Conservation (phyloP, 1,140 invertebrate species). For the Campoletis sonorensis region DNA sequence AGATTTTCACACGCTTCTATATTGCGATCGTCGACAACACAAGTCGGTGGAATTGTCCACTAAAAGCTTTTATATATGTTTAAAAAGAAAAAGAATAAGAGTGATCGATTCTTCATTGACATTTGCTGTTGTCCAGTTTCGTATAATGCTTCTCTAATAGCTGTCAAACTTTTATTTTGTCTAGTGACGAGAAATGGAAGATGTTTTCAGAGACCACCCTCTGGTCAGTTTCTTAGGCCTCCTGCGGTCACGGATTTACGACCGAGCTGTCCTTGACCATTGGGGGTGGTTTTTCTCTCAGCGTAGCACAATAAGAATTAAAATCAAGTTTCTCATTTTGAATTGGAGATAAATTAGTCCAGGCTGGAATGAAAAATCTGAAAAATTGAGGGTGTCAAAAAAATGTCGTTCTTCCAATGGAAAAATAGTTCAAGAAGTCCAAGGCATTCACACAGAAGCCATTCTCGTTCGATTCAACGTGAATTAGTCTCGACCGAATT, state of each 20-base stretch:
- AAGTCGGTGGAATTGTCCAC: not conserved
- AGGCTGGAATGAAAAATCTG: not conserved
- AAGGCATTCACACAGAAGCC: not conserved
- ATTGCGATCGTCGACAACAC: not conserved
- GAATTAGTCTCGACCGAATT: not conserved
- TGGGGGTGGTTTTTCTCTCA: not conserved
- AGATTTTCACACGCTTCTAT: conserved; percentile 3
- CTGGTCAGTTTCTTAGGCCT: not conserved
- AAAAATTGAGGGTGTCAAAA: not conserved
- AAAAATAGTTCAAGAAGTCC: not conserved
- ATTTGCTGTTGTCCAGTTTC: not conserved
- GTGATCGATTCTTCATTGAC: conserved; percentile 7
- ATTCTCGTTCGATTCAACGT: not conserved
- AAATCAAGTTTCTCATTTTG: not conserved
- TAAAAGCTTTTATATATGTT: not conserved
- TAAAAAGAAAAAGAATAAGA: not conserved
- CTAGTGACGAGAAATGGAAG: not conserved
- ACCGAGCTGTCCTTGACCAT: not conserved
- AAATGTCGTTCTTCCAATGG: not conserved
- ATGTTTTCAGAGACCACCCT: conserved; percentile 2
- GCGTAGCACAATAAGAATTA: not conserved
- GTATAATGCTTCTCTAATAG: conserved; percentile 13
- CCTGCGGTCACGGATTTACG: not conserved
- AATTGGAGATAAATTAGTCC: not conserved
- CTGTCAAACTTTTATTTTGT: conserved; percentile 1